Evolutionary conservation across 2,888 invertebrate species (phyloP).

Genomic region (Linnaemya tessellans): DNA sequence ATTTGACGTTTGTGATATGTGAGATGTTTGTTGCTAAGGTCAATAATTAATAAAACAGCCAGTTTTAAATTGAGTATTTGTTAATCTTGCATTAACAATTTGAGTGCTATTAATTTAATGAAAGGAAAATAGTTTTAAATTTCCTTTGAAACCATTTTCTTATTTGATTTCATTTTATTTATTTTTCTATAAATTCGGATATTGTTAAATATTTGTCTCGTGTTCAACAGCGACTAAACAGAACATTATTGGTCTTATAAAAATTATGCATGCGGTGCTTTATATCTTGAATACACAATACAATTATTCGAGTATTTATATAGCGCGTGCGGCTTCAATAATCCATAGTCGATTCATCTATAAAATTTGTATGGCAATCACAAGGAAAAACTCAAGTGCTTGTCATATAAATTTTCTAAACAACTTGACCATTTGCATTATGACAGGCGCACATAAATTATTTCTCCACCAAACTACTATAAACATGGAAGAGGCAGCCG

Average conservation of each 20-base stretch:
- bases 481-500: not conserved
- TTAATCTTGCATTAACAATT: not conserved
- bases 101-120: not conserved
- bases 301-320: not conserved
- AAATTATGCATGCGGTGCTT: not conserved
- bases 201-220: conserved; percentile 39
- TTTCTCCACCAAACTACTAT: conserved; percentile 21
- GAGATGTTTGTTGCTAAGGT: not conserved
- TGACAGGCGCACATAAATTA: not conserved
- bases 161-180: not conserved
- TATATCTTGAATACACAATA: not conserved
- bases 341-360: no score
- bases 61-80: not conserved
- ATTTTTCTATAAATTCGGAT: not conserved
- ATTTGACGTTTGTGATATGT: not conserved
- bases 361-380: no score
- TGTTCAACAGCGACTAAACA: conserved; percentile 34
- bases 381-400: no score
- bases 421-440: no score
- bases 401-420: no score
- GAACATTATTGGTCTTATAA: not conserved
- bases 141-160: not conserved
- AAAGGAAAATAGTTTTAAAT: not conserved
- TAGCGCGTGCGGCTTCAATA: no score
- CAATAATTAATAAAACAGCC: not conserved